These are phyloP conservation scores for Clarias macrocephalus DNA, from an alignment of 2,113 vertebrate species.

Conservation along the genomic window DNA sequence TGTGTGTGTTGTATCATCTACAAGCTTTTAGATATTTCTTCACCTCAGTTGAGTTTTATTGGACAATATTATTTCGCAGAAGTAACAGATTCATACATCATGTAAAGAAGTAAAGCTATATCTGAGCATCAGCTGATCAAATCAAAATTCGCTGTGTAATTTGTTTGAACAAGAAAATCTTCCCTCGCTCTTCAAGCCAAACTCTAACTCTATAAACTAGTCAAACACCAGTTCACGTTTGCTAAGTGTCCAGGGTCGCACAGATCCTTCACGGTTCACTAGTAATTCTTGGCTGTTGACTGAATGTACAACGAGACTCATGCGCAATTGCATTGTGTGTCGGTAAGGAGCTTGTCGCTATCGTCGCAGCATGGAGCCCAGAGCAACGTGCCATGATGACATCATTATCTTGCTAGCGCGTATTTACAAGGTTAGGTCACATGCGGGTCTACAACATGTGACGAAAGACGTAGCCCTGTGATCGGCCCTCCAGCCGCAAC, in stretches of 20 bases:
- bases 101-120: constrained; percentile 25
- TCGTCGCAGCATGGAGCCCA: constrained; percentile 26
- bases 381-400: constrained; percentile 48
- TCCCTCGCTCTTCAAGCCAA: not conserved
- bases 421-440: constrained; percentile 52
- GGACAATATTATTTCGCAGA: constrained; percentile 20
- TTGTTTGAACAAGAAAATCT: constrained; percentile 19
- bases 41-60: not conserved
- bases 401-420: constrained; percentile 44
- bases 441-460: constrained; percentile 47
- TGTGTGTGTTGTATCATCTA: constrained; percentile 34
- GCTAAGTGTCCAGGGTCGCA: constrained; percentile 34
- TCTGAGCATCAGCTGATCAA: constrained; percentile 35
- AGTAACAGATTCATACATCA: constrained; percentile 20
- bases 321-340: constrained; percentile 48
- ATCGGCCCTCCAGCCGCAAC: constrained; percentile 9
- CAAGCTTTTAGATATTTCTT: constrained; percentile 21
- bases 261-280: constrained; percentile 41
- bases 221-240: constrained; percentile 19
- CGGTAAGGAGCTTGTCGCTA: constrained; percentile 37
- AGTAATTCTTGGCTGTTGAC: constrained; percentile 60
- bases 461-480: constrained; percentile 34
- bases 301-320: constrained; percentile 49
- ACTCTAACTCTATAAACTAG: constrained; percentile 28
- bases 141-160: constrained; percentile 24